These are phyloP conservation scores for Brienomyrus brachyistius DNA, from an alignment of 2,113 vertebrate species.

Conservation along the genomic window DNA sequence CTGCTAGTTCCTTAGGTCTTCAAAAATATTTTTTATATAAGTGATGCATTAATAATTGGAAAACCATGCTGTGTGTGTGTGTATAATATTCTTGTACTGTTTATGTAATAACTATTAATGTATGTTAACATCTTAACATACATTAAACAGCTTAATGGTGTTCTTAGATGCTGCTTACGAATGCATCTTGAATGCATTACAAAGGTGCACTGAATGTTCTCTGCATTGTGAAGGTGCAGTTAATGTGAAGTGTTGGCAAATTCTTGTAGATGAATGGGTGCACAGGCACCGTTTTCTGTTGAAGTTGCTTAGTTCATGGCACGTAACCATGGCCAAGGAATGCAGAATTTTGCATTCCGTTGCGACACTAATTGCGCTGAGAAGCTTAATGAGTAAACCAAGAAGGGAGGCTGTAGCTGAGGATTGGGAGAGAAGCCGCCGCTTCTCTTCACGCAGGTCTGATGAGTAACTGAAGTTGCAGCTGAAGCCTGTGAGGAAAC, in stretches of 20 bases:
- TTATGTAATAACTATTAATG: not conserved
- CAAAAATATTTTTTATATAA: not conserved
- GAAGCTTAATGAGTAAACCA: not conserved
- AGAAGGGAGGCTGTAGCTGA: not conserved
- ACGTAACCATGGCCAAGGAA: not conserved
- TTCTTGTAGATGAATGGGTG: not conserved
- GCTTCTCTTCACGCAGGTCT: not conserved
- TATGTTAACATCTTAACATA: not conserved
- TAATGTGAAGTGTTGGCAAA: not conserved
- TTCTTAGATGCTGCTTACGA: not conserved
- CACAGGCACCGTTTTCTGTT: not conserved
- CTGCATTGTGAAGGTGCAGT: not conserved
- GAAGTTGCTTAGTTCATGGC: not conserved
- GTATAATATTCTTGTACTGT: not conserved
- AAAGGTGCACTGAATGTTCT: not conserved
- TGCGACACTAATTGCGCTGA: not conserved
- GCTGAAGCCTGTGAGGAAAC: not conserved
- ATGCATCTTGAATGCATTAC: not conserved
- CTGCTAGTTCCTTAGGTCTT: not conserved
- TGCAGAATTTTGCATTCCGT: not conserved
- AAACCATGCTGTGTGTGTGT: not conserved
- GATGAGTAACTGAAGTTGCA: not conserved
- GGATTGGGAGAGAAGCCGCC: not conserved
- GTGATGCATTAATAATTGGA: not conserved
- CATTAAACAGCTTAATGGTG: not conserved